Base-by-base conservation (phyloP, 2,113 vertebrate genomes). In the Prunella himalayana region DNA sequence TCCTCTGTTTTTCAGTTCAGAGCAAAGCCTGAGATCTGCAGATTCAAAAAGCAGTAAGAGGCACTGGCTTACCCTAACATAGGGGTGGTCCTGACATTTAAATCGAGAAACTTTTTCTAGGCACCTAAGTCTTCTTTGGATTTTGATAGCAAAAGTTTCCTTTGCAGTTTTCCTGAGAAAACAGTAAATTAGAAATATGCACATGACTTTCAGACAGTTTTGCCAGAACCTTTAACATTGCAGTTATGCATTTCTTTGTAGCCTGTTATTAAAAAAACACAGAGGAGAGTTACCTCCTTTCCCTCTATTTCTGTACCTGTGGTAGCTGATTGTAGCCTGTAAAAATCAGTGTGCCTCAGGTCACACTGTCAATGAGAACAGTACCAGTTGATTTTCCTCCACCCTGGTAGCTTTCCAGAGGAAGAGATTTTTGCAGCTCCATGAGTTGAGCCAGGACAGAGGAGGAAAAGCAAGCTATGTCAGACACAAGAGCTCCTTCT, bases 141-240 rank as follows among this genome's bases (percentile, higher is more conserved):
- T 49, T 86, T 86, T 41, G 15, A n/a, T 2, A 28, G 21, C 49
- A 27, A 18, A 66, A 15, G 2, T 24, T 65, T 84, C 10, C 12
- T 69, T 69, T 39, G 25, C 10, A 14, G 4, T 72, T 82, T 21
- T 42, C 16, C 33, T 24, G 23, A 82, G 39, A 76, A 88, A 76
- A 39, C 13, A 39, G 6, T 45, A 11, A 13, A n/a, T 44, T 44
- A 53, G 59, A 78, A 50, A 61, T 61, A 37, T 0, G 0, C 9
- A 6, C 0, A 0, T 10, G 22, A 27, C 7, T 47, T 42, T 13
- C 0, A 7, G 33, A 17, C 1, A 28, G 3, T 37, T 53, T 70
- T 66, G 5, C 31, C 25, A n/a, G 14, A 59, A 35, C 15, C 4
- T 27, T 56, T 54, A 71, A 23, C 21, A 51, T 25, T 57, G 20